Evolutionary conservation across 2,888 invertebrate species (phyloP), one percentile per base, ranked within the genome.

Genomic region (Scaptomyza flava): DNA sequence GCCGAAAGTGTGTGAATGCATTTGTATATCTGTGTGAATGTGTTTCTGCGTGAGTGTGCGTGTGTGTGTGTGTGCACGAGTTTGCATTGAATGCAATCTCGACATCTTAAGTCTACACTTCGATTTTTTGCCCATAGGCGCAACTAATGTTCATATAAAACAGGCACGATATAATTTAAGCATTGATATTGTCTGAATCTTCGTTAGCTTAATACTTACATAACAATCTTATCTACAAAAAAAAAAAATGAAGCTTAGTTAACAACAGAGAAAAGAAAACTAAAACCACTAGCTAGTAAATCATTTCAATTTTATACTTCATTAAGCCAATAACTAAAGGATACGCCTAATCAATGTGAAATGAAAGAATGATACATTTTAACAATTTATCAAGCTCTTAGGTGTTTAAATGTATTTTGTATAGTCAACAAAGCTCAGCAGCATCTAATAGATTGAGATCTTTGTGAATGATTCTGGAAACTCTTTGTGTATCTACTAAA

Each of bases 271-370:
- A 62, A 34, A 20, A 3, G 20, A 17, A 12, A 20, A 20, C 33
- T 8, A 38, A n/a, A 58, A 50, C n/a, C 20, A 14, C 72, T 89
- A 89, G 90, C 69, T 89, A 89, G 89, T 83, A 76, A 79, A 72
- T 76, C 74, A 87, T 83, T 89, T 85, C 41, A 79, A 86, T 83
- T 87, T 87, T 78, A 62, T 78, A 80, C 69, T 64, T 71, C 68
- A 75, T 65, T 72, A 78, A 66, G 69, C 68, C 50, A 53, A 50
- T 23, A 47, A 45, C 54, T 67, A 73, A 43, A 38, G 11, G 14
- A 45, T 56, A 31, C 38, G 41, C 41, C 27, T 51, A 51, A 51
- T 51, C 51, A 38, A 56, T 46, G 30, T 41, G 31, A 36, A 43
- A 56, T 31, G 53, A 33, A 31, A 20, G 20, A 31, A 12, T 3